A percentile compares a stretch with the other conserved stretches of the same genome.
These are phyloP conservation scores for Anoplophora glabripennis DNA, from an alignment of 1,140 invertebrate genomes.

Conservation along the genomic window DNA sequence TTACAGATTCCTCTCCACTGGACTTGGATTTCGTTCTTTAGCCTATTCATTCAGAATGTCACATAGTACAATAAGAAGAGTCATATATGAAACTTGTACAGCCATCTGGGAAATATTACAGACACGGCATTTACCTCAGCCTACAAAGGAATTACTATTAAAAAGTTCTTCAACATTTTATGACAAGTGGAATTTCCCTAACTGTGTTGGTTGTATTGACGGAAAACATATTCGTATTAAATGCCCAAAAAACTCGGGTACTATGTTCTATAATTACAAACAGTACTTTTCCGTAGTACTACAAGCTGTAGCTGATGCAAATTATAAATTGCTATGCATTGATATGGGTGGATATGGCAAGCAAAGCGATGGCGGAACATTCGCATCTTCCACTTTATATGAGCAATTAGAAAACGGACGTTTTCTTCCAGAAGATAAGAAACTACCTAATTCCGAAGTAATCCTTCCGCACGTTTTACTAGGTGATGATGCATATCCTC, in stretches of 20 bases:
- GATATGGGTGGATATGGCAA: slow-evolving; percentile 50
- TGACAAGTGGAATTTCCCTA: not conserved
- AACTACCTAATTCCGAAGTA: not conserved
- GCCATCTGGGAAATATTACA: slow-evolving; percentile 1
- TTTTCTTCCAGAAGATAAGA: not conserved
- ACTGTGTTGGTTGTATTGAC: not conserved
- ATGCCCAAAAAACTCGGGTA: slow-evolving; percentile 4
- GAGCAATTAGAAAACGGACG: not conserved
- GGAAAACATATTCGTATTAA: not conserved
- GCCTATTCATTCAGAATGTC: slow-evolving; percentile 16
- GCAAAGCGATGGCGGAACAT: slow-evolving; percentile 18
- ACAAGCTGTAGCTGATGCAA: slow-evolving; percentile 44
- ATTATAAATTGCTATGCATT: slow-evolving; percentile 50
- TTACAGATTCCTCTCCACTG: slow-evolving; percentile 5
- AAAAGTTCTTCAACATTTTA: slow-evolving; percentile 8
- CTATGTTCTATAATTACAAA: slow-evolving; percentile 1
- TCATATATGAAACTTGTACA: not conserved
- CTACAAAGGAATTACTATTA: slow-evolving; percentile 6
- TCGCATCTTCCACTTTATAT: not conserved
- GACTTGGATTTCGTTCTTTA: slow-evolving; percentile 11
- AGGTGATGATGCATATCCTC: slow-evolving; percentile 1
- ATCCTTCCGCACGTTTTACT: not conserved
- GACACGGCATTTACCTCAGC: not conserved
- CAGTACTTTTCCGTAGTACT: slow-evolving; percentile 1
- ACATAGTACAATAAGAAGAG: slow-evolving; percentile 1